Base-by-base conservation (phyloP, 2,888 invertebrate genomes). In the Eupithecia insigniata region DNA sequence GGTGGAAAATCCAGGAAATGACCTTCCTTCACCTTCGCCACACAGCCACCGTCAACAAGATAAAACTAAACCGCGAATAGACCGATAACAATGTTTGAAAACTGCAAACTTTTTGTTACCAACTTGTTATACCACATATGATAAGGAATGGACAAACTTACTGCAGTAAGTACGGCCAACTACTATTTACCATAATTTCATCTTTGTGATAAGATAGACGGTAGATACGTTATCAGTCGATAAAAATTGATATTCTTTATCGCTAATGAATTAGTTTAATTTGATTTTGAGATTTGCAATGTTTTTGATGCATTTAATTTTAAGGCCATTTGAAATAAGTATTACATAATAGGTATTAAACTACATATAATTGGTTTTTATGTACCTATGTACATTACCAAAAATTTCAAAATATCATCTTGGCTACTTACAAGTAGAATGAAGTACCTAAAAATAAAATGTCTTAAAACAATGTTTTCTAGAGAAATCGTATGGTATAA, bases 171-270 rank as follows among this genome's bases (percentile, higher is more conserved):
- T 72, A 76, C 76, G 75, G 73, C 72, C 72, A 70, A 73, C 73
- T 80, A 84, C 80, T 87, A 89, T 89, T 90, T 89, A 89, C 90
- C 87, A 87, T 89, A 88, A 88, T 88, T 87, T 87, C 87, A 90
- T 88, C 85, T 86, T 67, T 28, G 30, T 69, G 89, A 90, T 90
- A 87, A 89, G 89, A 89, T 88, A 85, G 61, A 7, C 66, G 70
- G 69, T 64, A 70, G 72, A 74, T 74, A 74, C 32, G 70, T 51
- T 80, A 80, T 79, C 79, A 51, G 68, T 60, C 62, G 80, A 81
- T 80, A 81, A 75, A 76, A 77, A 72, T 72, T 79, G 77, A 79
- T 87, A 85, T 65, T 84, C 83, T 75, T 80, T 83, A 83, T 81
- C 78, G 72, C 71, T 84, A 86, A 86, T 86, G 81, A 82, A 72